Conservation (phyloP, 2,797 vertebrate genomes). For the Scolopax bukidnonensis region DNA sequence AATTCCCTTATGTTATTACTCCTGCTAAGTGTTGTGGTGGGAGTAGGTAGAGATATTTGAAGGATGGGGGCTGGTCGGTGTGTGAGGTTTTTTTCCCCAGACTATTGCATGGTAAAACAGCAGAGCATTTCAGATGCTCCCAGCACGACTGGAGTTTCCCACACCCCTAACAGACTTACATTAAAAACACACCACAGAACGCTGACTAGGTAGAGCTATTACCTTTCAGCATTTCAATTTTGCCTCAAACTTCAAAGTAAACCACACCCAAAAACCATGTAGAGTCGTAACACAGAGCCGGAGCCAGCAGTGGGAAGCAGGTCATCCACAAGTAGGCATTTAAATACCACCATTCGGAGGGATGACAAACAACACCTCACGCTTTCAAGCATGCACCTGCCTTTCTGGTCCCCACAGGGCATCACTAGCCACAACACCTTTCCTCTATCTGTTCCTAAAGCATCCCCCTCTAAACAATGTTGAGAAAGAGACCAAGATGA, state of each 20-base stretch:
- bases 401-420: background rate
- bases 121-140: background rate
- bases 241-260: slow-evolving; percentile 51
- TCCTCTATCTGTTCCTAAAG: background rate
- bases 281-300: rapidly evolving
- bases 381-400: background rate
- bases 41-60: background rate
- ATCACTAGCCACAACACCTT: background rate
- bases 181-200: background rate
- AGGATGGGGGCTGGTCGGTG: background rate
- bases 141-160: background rate
- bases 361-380: background rate
- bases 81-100: background rate
- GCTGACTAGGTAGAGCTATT: background rate
- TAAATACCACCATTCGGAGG: rapidly evolving
- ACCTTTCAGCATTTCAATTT: slow-evolving; percentile 34
- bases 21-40: background rate
- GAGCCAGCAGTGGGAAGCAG: background rate
- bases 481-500: background rate
- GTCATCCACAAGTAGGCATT: background rate
- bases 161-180: background rate
- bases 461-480: background rate
- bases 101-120: background rate
- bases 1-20: background rate
- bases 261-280: background rate